phyloP scores from a whole-genome alignment of 1,140 invertebrate species.

The Parapsyche elsis region DNA sequence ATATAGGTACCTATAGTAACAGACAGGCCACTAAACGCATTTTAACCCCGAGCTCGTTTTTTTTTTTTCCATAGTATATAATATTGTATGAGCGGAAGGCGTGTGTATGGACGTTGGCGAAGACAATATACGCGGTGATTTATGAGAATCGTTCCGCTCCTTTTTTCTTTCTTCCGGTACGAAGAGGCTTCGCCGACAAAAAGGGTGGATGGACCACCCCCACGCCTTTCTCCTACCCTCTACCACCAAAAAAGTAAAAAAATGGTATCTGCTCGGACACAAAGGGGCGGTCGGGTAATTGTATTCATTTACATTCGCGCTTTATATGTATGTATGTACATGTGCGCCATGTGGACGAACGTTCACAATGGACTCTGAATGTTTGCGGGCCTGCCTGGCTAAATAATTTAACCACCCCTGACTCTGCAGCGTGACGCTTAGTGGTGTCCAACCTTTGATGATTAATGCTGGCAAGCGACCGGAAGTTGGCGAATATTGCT shows the following conservation, averaged over 20 bases:
- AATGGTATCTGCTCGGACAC: not conserved
- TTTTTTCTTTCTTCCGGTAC: conserved; percentile 14
- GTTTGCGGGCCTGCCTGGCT: not conserved
- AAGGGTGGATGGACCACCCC: not conserved
- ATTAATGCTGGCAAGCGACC: conserved; percentile 13
- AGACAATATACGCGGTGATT: conserved; percentile 28
- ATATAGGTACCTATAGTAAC: not conserved
- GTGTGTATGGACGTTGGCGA: conserved; percentile 13
- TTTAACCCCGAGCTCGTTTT: conserved; percentile 1
- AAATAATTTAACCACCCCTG: conserved; percentile 14
- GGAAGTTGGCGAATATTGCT: no score
- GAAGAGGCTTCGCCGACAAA: conserved; percentile 15
- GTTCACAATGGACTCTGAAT: not conserved
- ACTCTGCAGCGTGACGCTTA: not conserved
- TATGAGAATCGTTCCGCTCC: conserved; percentile 32
- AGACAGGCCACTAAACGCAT: conserved; percentile 23
- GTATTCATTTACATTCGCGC: conserved; percentile 18
- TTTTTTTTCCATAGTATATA: not conserved
- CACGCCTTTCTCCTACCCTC: not conserved
- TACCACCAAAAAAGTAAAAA: not conserved
- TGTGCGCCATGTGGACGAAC: not conserved
- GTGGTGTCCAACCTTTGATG: not conserved
- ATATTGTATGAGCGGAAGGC: conserved; percentile 5
- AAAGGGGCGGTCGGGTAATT: not conserved
- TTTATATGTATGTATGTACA: not conserved